Evolutionary conservation across 2,797 vertebrate genomes (phyloP).

Genomic region (Amblyraja radiata): DNA sequence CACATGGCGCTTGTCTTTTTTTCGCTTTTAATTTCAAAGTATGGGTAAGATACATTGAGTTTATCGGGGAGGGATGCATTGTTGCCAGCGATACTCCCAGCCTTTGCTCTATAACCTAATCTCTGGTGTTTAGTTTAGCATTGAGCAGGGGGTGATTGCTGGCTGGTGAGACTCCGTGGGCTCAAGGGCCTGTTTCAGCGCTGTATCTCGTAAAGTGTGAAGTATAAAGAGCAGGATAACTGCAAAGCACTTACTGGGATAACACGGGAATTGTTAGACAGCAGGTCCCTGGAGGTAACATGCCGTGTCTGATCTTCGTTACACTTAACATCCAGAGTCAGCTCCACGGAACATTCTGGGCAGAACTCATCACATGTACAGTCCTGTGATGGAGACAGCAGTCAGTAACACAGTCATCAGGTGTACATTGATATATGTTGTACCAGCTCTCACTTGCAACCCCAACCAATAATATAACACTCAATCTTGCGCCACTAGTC

Average conservation of each 20-base stretch:
- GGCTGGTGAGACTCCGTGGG: too few relatives aligned
- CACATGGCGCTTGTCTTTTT: too few relatives aligned
- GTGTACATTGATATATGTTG: background rate
- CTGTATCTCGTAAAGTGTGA: too few relatives aligned
- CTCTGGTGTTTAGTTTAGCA: too few relatives aligned
- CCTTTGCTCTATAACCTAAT: too few relatives aligned
- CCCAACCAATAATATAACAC: background rate
- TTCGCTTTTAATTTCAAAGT: too few relatives aligned
- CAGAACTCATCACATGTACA: constrained; percentile 96
- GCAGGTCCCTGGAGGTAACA: constrained; percentile 84
- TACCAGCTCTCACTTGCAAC: background rate
- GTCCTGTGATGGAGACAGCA: constrained; percentile 61
- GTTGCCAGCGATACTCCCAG: too few relatives aligned
- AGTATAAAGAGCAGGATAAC: too few relatives aligned
- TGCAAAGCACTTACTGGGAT: constrained; percentile 73
- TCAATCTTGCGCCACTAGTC: background rate
- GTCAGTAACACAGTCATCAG: background rate
- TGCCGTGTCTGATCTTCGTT: constrained; percentile 94
- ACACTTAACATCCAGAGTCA: constrained; percentile 86
- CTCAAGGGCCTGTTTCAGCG: too few relatives aligned
- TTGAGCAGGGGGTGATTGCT: too few relatives aligned
- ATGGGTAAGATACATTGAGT: too few relatives aligned
- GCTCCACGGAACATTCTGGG: constrained; percentile 89
- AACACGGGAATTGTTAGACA: constrained; percentile 89
- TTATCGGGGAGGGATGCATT: too few relatives aligned